A percentile compares a stretch with the other conserved stretches of the same genome.
phyloP scores from a whole-genome alignment of 1,140 invertebrate species.

The Trypoxylus dichotomus region DNA sequence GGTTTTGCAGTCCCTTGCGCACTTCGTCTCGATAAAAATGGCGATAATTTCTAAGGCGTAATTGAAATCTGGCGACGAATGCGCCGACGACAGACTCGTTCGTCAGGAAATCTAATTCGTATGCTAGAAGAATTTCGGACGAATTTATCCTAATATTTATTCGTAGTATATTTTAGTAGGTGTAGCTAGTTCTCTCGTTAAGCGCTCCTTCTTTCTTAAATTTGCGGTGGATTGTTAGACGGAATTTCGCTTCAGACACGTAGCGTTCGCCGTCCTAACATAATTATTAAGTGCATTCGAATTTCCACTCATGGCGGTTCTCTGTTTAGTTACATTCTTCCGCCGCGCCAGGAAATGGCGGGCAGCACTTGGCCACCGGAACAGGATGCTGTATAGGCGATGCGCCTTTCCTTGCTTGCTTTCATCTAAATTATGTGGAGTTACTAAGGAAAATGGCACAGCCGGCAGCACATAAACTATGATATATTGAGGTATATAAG shows the following conservation, averaged over 20 bases:
- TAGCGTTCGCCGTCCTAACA: not conserved
- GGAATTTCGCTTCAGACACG: not conserved
- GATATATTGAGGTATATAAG: slow-evolving; percentile 9
- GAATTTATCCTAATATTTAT: slow-evolving; percentile 3
- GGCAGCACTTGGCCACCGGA: slow-evolving; percentile 14
- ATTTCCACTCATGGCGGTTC: not conserved
- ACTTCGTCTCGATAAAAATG: not conserved
- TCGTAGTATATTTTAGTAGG: not conserved
- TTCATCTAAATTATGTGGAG: slow-evolving; percentile 16
- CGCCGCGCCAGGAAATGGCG: slow-evolving; percentile 7
- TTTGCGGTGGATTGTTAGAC: not conserved
- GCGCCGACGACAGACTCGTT: not conserved
- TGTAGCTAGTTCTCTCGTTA: not conserved
- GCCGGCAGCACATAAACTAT: not conserved
- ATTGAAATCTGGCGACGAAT: not conserved
- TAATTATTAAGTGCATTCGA: slow-evolving; percentile 24
- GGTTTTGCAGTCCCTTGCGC: not conserved
- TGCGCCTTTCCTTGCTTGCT: slow-evolving; percentile 9
- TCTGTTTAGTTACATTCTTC: slow-evolving; percentile 15
- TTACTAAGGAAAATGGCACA: not conserved
- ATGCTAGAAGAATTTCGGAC: not conserved
- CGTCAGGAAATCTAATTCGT: not conserved
- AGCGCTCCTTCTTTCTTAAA: not conserved
- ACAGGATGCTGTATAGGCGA: slow-evolving; percentile 19
- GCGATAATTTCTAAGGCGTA: not conserved